phyloP scores from a whole-genome alignment of 2,113 vertebrate genomes.

The Oceanodroma tethys region DNA sequence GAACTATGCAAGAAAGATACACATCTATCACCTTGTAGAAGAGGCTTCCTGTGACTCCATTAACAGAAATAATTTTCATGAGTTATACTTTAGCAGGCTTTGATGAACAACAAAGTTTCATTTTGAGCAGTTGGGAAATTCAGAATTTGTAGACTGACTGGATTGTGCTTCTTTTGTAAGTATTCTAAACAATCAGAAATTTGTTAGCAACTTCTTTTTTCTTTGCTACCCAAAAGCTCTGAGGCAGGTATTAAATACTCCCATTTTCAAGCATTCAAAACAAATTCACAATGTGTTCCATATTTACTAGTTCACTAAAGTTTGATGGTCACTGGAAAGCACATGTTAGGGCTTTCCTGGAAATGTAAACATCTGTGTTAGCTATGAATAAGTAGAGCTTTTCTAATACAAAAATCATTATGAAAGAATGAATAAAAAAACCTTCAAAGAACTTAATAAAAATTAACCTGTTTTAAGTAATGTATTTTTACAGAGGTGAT shows the following conservation, averaged over 20 bases:
- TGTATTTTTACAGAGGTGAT: not conserved
- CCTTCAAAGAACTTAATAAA: slow-evolving; percentile 31
- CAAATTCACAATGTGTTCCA: not conserved
- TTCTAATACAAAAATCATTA: not conserved
- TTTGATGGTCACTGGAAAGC: not conserved
- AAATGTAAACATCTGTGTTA: slow-evolving; percentile 8
- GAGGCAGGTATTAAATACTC: not conserved
- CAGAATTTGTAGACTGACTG: not conserved
- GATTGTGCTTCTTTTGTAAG: not conserved
- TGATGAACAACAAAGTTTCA: not conserved
- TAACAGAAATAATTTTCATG: not conserved
- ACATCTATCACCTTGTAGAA: not conserved
- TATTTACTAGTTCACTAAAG: slow-evolving; percentile 17
- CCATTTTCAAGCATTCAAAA: not conserved
- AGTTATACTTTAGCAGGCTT: not conserved
- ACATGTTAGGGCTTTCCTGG: slow-evolving; percentile 2
- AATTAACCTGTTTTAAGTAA: slow-evolving; percentile 21
- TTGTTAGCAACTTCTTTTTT: not conserved
- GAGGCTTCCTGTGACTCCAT: not conserved
- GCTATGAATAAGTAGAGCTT: not conserved
- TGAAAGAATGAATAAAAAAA: not conserved
- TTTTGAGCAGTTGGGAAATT: not conserved
- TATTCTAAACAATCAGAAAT: not conserved
- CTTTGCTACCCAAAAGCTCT: not conserved
- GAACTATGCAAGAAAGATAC: not conserved